phyloP scores from a whole-genome alignment of 2,113 vertebrate species.

The Shinisaurus crocodilurus region DNA sequence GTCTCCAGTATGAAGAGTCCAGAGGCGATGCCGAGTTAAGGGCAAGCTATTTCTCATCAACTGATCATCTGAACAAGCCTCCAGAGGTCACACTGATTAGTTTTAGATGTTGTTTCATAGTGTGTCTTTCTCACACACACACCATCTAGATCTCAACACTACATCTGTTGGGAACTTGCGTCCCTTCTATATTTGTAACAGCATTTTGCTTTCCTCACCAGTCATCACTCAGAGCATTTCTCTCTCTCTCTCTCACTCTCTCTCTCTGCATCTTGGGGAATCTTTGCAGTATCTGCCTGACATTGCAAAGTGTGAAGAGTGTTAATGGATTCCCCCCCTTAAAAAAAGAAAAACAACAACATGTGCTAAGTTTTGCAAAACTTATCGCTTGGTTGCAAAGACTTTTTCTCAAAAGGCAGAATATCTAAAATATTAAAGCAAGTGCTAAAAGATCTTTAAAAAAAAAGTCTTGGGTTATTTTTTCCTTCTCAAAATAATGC shows the following conservation, averaged over 20 bases:
- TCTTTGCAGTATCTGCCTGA: not conserved
- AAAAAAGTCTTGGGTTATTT: not conserved
- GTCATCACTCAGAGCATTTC: not conserved
- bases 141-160: not conserved
- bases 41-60: not conserved
- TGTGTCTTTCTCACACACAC: not conserved
- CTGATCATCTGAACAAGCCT: not conserved
- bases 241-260: not conserved
- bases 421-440: not conserved
- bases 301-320: not conserved
- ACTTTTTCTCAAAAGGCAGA: too few species aligned
- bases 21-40: slow-evolving; percentile 2
- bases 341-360: not conserved
- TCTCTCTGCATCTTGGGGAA: not conserved
- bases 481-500: not conserved
- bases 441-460: not conserved
- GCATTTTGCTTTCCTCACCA: not conserved
- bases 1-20: slow-evolving; percentile 7
- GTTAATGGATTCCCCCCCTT: not conserved
- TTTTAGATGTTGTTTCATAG: not conserved
- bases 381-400: not conserved
- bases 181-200: not conserved
- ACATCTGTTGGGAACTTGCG: not conserved
- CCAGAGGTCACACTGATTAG: not conserved
- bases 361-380: not conserved